Base-by-base conservation (phyloP, 2,888 invertebrate genomes). In the Capitulum mitella region DNA sequence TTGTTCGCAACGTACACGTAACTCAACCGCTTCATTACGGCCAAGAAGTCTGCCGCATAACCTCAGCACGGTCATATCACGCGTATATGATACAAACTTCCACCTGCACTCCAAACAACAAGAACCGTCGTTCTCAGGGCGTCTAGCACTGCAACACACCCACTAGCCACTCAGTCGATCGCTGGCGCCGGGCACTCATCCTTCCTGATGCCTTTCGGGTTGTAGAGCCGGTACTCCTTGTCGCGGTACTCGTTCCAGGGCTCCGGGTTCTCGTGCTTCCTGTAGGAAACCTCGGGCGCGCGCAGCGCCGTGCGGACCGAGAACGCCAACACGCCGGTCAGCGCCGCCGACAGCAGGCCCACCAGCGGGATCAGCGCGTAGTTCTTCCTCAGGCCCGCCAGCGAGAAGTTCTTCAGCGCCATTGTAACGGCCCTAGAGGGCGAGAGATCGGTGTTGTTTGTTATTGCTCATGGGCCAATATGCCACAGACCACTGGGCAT, bases 291-390 rank as follows among this genome's bases (percentile, higher is more conserved):
- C 34, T 64, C 64, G 6, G 64, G 64, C 8, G 64, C 34, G 32
- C 19, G 19, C 26, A 64, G 32, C 3, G 64, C 64, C 14, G 64
- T 64, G 64, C 64, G 64, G 2, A 64, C 14, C 3, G 34, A 26
- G 64, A 64, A 64, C 16, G 34, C 32, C 32, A 34, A 14, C 32
- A 32, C 32, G 1, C 64, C 64, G 0, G 64, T 34, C 16, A 64
- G 32, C 1, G 26, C 64, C 26, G 64, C 64, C 3, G 3, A 0
- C 32, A 64, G 32, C 3, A 64, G 10, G 34, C 14, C 64, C 64
- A 64, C 64, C 64, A 64, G 64, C 32, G 64, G 64, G 14, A 64
- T 64, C 64, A 64, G 64, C 5, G 64, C 16, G 64, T 64, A 64
- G 64, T 64, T 32, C 32, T 64, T 32, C 32, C 34, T 32, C 64